Percentiles rank a stretch among this genome's conserved stretches.
Evolutionary conservation across 2,797 vertebrate genomes (phyloP).

Genomic region (Halcyon chelicuti): DNA sequence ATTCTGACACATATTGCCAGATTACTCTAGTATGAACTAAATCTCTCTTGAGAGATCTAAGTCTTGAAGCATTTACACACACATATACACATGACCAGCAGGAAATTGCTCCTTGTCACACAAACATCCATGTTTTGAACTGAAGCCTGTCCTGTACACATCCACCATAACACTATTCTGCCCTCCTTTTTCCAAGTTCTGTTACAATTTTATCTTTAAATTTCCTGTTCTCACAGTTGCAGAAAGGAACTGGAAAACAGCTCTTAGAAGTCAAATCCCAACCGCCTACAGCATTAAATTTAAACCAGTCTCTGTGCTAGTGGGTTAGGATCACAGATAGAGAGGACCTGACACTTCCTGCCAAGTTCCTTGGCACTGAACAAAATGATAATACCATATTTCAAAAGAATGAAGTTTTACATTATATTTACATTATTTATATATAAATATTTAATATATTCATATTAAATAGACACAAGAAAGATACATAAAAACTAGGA

Average conservation of each 20-base stretch:
- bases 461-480: neutral
- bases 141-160: neutral
- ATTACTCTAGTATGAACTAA: neutral
- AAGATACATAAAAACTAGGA: neutral
- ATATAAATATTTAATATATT: neutral
- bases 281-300: neutral
- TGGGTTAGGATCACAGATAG: neutral
- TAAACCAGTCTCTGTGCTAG: neutral
- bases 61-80: neutral
- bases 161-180: too few species aligned
- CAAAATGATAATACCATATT: neutral
- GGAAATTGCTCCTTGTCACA: accelerated
- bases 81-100: neutral
- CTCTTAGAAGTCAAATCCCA: neutral
- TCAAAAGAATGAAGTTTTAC: neutral
- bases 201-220: neutral
- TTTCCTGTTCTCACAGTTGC: neutral
- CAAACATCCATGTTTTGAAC: neutral
- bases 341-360: neutral
- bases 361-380: neutral
- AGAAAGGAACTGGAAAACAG: neutral
- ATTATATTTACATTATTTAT: neutral
- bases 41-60: neutral
- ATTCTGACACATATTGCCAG: neutral
- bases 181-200: neutral